Conservation (phyloP, 2,113 vertebrate species). For the Siphamia tubifer region DNA sequence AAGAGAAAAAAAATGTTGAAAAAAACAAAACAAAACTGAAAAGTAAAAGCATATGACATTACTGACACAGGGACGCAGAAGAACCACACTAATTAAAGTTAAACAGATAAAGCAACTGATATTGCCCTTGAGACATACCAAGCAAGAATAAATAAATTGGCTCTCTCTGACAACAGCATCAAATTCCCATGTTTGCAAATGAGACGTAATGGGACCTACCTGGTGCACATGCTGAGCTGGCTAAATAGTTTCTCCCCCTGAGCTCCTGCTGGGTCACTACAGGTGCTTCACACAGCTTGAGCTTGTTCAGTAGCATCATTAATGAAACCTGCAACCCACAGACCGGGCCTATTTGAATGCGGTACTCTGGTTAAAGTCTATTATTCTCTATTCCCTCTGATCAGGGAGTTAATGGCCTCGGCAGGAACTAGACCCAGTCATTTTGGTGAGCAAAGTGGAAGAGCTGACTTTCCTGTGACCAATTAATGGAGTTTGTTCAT, state of each 20-base stretch:
- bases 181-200: constrained; percentile 53
- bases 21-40: too few species aligned
- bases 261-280: constrained; percentile 40
- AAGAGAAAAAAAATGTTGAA: not conserved
- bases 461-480: constrained; percentile 40
- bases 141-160: constrained; percentile 55
- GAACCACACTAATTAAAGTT: constrained; percentile 6
- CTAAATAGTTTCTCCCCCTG: constrained; percentile 33
- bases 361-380: constrained; percentile 33
- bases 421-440: constrained; percentile 28
- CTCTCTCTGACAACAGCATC: constrained; percentile 35
- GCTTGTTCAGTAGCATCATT: constrained; percentile 35
- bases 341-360: constrained; percentile 33
- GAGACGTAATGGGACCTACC: constrained; percentile 43
- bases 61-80: not conserved
- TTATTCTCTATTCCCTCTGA: constrained; percentile 44
- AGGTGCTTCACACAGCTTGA: constrained; percentile 50
- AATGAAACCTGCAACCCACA: constrained; percentile 37
- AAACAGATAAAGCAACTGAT: constrained; percentile 15
- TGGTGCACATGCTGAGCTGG: constrained; percentile 34
- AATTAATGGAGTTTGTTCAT: constrained; percentile 36
- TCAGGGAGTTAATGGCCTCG: constrained; percentile 61
- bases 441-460: constrained; percentile 53
- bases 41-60: not conserved
- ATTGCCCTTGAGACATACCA: constrained; percentile 33